Evolutionary conservation across 1,140 invertebrate genomes (phyloP).

Genomic region (Pseudomyrmex sp.): DNA sequence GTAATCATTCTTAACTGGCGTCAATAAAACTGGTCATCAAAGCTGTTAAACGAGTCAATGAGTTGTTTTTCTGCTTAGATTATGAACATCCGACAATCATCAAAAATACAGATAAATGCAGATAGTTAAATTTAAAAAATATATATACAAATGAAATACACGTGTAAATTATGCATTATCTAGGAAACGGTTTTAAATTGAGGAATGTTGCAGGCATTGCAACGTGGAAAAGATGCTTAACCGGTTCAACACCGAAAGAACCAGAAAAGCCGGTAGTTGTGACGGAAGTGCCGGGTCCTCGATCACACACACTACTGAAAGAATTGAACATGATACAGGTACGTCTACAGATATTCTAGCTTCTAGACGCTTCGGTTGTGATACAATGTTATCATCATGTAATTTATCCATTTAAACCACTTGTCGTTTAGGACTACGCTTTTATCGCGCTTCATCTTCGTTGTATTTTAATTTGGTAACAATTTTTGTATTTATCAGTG

Average conservation of each 20-base stretch:
- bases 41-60: conserved; percentile 31
- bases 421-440: background rate
- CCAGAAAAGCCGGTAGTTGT: conserved; percentile 86
- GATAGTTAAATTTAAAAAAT: background rate
- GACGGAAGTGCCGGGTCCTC: conserved; percentile 90
- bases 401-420: conserved; percentile 22
- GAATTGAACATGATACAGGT: conserved; percentile 87
- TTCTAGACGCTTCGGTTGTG: background rate
- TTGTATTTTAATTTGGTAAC: background rate
- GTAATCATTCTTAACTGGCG: conserved; percentile 61
- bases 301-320: conserved; percentile 86
- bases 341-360: conserved; percentile 15
- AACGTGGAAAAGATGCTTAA: conserved; percentile 68
- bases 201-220: conserved; percentile 30
- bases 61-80: conserved; percentile 27
- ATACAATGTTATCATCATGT: background rate
- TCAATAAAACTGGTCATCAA: conserved; percentile 60
- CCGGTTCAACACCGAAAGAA: conserved; percentile 81
- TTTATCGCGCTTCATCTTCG: background rate
- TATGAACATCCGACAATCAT: background rate
- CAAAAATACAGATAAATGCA: background rate
- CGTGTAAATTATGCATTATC: no score
- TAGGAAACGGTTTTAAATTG: background rate
- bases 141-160: background rate
- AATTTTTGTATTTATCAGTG: background rate